Base-by-base conservation (phyloP, 2,113 vertebrate species). In the Cryptotis parvus region DNA sequence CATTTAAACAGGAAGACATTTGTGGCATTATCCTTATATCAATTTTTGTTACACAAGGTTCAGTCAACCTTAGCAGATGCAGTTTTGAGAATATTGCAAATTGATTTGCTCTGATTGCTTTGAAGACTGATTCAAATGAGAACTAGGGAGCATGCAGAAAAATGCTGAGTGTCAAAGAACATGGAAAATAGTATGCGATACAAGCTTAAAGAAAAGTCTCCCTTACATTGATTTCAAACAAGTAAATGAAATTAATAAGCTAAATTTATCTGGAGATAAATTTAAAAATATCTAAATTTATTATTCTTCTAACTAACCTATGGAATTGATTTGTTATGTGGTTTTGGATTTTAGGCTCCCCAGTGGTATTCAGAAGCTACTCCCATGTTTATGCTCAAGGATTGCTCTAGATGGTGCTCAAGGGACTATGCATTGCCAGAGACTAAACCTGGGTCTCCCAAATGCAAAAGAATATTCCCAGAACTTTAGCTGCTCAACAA, bases 231-330 rank as follows among this genome's bases (percentile, higher is more conserved):
- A 90, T 27, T 37, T 89, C 79, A 91, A 58, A 43, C 31, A 69
- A 6, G 35, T 37, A 10, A 31, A 35, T 66, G 37, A 70, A 27
- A 66, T 83, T 33, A 91, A 3, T 81, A 35, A 92, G 14, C 31
- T 45, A n/a, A 70, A 55, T 41, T 33, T 79, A 33, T 49, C 18
- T 74, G 12, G 75, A 69, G n/a, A n/a, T n/a, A n/a, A n/a, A n/a
- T n/a, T n/a, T n/a, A n/a, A n/a, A n/a, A n/a, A n/a, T n/a, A n/a
- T n/a, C n/a, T n/a, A n/a, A n/a, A n/a, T n/a, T n/a, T n/a, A n/a
- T n/a, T n/a, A 84, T 35, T 63, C 61, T 83, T 73, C 33, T 52
- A 9, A 85, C 55, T 74, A 72, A 74, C 18, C 85, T 82, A 77
- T 24, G 1, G 6, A 24, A 58, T 24, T 4, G 1, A 18, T 58